phyloP scores from a whole-genome alignment of 2,113 vertebrate genomes.

The Leucopsar rothschildi region DNA sequence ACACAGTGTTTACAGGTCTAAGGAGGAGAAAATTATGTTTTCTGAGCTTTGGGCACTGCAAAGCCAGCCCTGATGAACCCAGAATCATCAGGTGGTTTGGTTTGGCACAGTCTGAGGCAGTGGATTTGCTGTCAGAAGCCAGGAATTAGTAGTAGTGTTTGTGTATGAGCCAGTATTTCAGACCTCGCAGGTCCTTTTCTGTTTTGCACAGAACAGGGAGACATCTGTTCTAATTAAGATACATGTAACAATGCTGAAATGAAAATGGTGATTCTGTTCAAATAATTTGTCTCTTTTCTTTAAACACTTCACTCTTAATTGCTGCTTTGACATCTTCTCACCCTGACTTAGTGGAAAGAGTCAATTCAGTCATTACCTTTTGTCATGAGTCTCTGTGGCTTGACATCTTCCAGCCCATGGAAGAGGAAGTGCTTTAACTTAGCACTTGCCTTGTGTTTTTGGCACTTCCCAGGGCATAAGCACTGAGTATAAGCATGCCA shows the following conservation, averaged over 20 bases:
- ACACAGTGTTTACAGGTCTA: neutral
- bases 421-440: neutral
- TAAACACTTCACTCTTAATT: neutral
- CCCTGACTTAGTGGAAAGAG: neutral
- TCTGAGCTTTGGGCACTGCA: neutral
- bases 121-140: neutral
- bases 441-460: neutral
- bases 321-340: neutral
- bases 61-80: neutral
- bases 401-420: neutral
- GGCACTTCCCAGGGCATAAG: neutral
- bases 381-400: neutral
- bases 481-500: neutral
- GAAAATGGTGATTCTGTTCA: neutral
- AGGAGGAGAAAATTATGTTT: neutral
- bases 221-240: conserved; percentile 3
- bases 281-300: neutral
- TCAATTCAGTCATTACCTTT: neutral
- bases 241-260: neutral
- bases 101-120: neutral
- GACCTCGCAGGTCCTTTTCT: neutral
- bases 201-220: neutral
- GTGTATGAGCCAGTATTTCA: neutral
- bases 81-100: neutral
- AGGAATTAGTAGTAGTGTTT: neutral